Base-by-base conservation (phyloP, 2,797 vertebrate genomes). In the Ceryle rudis region DNA sequence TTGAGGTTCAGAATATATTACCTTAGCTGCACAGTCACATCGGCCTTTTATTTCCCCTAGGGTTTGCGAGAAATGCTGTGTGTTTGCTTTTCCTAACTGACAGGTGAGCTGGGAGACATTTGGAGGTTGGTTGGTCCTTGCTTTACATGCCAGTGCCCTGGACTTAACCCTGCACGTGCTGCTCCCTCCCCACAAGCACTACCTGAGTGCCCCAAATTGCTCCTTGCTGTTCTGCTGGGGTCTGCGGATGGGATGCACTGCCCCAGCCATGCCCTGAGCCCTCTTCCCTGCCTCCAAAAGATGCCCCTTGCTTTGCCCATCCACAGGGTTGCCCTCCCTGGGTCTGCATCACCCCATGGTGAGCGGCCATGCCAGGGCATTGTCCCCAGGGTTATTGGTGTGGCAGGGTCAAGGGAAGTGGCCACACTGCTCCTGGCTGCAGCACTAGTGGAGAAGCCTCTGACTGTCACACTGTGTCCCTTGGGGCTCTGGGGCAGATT, bases 351-450 rank as follows among this genome's bases (percentile, higher is more conserved):
- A 42, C 37, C 22, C 23, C 20, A 8, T 0, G 0, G 28, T 42
- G 61, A 89, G 54, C 3, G 3, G 54, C 57, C 66, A n/a, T 0
- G 0, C 58, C 26, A 15, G n/a, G 28, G 4, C 29, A 47, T 51
- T 2, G 1, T 62, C n/a, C 72, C 35, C 0, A 0, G 42, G 44
- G 33, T 44, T 64, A 33, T 35, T 6, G 0, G 23, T 51, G 39
- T 37, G 70, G 54, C 52, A 58, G 37, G 37, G 37, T 66, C 49
- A 35, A 49, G 41, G 26, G 51, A 35, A 77, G 64, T 2, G 10
- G 52, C 57, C 0, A 0, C 0, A 4, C 37, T 89, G 31, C 18
- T 78, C 39, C 57, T 35, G 74, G 31, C 46, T 51, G 39, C 69
- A 51, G 55, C 6, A 2, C 33, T 44, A 22, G 20, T 4, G 5